These are phyloP conservation scores for Rhinichthys klamathensis DNA, from an alignment of 2,113 vertebrate genomes.

Conservation along the genomic window DNA sequence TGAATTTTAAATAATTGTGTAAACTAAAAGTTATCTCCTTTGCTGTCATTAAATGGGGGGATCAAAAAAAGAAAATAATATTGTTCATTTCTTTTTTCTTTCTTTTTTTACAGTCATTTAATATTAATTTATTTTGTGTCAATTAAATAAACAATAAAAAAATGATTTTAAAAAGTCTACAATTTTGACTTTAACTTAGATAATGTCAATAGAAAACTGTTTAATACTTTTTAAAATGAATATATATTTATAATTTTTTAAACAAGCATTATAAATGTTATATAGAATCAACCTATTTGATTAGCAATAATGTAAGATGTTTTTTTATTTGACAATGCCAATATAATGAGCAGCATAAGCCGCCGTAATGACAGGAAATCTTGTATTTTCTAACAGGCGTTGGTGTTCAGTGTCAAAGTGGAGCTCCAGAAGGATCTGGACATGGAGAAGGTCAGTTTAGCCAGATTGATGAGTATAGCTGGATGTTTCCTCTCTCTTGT, in stretches of 20 bases:
- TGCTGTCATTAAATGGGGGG: background rate
- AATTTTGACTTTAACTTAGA: background rate
- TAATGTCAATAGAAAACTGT: no score
- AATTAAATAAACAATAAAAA: background rate
- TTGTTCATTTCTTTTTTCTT: no score
- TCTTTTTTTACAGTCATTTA: no score
- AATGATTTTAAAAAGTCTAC: background rate
- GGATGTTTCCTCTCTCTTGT: background rate
- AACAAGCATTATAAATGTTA: background rate
- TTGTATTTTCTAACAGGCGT: conserved; percentile 73
- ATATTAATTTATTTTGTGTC: background rate
- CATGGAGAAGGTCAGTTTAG: conserved; percentile 82
- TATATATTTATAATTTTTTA: no score
- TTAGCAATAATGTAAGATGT: no score
- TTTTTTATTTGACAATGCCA: background rate
- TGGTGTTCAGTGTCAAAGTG: conserved; percentile 76
- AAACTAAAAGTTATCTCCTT: background rate
- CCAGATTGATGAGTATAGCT: background rate
- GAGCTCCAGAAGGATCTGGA: conserved; percentile 80
- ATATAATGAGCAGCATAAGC: background rate
- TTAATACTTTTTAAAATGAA: no score
- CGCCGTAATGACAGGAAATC: background rate
- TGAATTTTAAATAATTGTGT: background rate
- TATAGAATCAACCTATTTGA: background rate
- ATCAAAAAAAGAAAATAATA: background rate